Percentiles rank a stretch among this genome's conserved stretches.
Evolutionary conservation across 1,140 invertebrate species (phyloP).

Genomic region (Diachasmimorpha longicaudata): DNA sequence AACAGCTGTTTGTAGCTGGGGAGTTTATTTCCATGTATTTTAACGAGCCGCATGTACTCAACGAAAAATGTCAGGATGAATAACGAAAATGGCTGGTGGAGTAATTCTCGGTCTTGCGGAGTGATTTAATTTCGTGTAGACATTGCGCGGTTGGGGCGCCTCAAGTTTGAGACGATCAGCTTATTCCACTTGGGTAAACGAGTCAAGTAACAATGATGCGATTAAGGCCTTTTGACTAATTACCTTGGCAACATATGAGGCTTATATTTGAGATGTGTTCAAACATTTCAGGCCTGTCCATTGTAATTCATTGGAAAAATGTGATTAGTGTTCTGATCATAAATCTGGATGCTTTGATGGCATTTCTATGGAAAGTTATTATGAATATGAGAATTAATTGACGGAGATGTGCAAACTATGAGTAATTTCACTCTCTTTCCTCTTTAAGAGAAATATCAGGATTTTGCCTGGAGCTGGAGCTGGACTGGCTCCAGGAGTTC

Average conservation of each 20-base stretch:
- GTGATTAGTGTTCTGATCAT: too few relatives aligned
- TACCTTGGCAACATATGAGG: background rate
- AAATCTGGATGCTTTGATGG: too few relatives aligned
- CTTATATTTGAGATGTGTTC: background rate
- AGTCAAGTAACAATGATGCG: slow-evolving; percentile 58
- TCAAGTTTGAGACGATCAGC: slow-evolving; percentile 55
- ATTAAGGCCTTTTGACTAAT: slow-evolving; percentile 47
- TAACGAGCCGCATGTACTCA: background rate
- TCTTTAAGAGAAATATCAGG: too few relatives aligned
- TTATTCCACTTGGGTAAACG: slow-evolving; percentile 57
- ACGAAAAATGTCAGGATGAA: background rate
- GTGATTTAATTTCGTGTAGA: slow-evolving; percentile 37
- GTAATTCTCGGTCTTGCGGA: background rate
- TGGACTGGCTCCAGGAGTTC: too few relatives aligned
- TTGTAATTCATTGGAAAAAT: background rate
- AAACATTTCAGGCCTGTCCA: background rate
- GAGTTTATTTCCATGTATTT: background rate
- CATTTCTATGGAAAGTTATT: too few relatives aligned
- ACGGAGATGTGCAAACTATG: too few relatives aligned
- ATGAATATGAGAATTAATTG: too few relatives aligned
- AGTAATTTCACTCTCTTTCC: too few relatives aligned
- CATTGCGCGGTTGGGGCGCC: background rate
- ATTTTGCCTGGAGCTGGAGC: too few relatives aligned
- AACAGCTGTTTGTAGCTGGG: slow-evolving; percentile 47
- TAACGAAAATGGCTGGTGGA: background rate